phyloP scores from a whole-genome alignment of 2,888 invertebrate genomes.

The Ptychoptera contaminata region DNA sequence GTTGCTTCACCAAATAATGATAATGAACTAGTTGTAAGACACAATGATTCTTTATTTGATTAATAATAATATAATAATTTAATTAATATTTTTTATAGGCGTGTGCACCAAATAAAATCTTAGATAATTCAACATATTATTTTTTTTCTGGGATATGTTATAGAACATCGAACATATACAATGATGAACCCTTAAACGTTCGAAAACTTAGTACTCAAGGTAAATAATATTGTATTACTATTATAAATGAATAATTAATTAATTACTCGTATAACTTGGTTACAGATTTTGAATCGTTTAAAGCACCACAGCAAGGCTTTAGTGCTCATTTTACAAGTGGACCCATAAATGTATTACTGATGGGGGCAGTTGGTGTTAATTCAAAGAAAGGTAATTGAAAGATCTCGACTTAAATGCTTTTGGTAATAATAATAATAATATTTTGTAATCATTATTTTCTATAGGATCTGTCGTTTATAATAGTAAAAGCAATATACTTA shows the following conservation, averaged over 20 bases:
- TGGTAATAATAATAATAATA: too few species aligned
- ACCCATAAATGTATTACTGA: conserved; percentile 26
- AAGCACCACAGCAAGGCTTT: conserved; percentile 21
- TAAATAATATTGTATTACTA: too few species aligned
- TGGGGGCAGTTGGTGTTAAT: conserved; percentile 28
- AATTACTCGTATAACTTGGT: too few species aligned
- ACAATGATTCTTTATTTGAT: too few species aligned
- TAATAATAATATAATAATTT: too few species aligned
- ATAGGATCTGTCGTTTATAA: conserved; percentile 21
- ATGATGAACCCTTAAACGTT: conserved; percentile 19
- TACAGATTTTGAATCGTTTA: too few species aligned
- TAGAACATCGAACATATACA: conserved; percentile 24
- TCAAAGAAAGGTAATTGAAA: conserved; percentile 23
- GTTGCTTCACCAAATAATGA: conserved; percentile 29
- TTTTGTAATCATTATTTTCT: too few species aligned
- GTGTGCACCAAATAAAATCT: conserved; percentile 27
- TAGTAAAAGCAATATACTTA: conserved; percentile 15
- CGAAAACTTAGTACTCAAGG: conserved; percentile 10
- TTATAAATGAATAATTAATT: too few species aligned
- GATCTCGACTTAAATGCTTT: too few species aligned
- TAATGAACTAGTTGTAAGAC: conserved; percentile 11
- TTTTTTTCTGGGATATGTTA: conserved; percentile 31
- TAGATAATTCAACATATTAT: conserved; percentile 20
- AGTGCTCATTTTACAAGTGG: conserved; percentile 28
- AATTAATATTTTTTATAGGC: too few species aligned